phyloP scores from a whole-genome alignment of 2,888 invertebrate genomes.

The Acanthoscelides obtectus region DNA sequence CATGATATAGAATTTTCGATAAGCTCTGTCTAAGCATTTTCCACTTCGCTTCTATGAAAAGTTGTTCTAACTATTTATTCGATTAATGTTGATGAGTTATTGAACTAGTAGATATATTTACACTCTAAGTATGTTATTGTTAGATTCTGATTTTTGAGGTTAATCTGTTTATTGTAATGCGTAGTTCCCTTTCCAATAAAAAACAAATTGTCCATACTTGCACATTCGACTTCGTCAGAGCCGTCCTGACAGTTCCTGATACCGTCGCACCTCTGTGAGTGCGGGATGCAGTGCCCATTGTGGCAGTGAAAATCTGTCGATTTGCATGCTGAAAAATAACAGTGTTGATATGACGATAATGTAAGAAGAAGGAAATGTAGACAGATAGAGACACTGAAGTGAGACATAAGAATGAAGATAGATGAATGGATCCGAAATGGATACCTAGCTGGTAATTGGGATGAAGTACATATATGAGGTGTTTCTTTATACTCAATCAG shows the following conservation, averaged over 20 bases:
- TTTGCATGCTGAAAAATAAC: conserved; percentile 38
- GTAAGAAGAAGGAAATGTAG: neutral
- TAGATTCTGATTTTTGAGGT: neutral
- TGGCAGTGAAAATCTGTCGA: conserved; percentile 49
- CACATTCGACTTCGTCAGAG: conserved; percentile 54
- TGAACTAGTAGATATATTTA: no score
- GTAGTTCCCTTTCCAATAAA: neutral
- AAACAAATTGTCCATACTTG: conserved; percentile 27
- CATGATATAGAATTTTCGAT: no score
- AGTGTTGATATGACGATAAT: neutral
- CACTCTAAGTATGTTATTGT: no score
- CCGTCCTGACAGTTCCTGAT: conserved; percentile 57
- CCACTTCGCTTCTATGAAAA: no score
- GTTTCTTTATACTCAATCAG: no score
- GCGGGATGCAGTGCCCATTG: conserved; percentile 54
- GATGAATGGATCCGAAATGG: neutral
- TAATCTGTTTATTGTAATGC: neutral
- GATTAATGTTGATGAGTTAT: no score
- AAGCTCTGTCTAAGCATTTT: no score
- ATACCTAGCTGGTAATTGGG: neutral
- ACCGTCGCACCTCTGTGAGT: conserved; percentile 55
- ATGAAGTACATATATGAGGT: neutral
- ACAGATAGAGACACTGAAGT: neutral
- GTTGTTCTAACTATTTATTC: no score
- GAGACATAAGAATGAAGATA: neutral